phyloP scores from a whole-genome alignment of 2,113 vertebrate genomes.

The Aldabrachelys gigantea region DNA sequence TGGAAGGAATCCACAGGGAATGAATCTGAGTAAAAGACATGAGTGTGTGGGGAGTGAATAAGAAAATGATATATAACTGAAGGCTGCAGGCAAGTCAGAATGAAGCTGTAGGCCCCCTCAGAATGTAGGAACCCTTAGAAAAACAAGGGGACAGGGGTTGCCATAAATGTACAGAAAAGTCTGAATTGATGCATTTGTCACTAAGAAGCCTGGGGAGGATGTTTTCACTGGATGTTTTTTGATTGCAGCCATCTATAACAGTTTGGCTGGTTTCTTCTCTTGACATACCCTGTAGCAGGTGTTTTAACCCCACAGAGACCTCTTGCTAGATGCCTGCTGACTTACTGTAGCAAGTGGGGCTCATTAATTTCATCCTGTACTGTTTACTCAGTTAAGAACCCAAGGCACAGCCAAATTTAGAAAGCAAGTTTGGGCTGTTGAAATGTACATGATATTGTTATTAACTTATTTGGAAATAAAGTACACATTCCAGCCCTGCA shows the following conservation, averaged over 20 bases:
- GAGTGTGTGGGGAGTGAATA: not conserved
- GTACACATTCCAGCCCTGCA: not conserved
- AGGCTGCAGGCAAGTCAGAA: not conserved
- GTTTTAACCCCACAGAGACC: not conserved
- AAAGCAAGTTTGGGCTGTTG: not conserved
- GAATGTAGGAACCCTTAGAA: not conserved
- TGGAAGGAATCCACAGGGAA: not conserved
- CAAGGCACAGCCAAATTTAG: not conserved
- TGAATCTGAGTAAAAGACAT: not conserved
- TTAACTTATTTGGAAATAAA: not conserved
- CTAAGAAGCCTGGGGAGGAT: not conserved
- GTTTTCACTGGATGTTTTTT: not conserved
- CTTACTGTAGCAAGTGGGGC: not conserved
- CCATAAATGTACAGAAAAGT: not conserved
- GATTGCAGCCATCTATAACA: not conserved
- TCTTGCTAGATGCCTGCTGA: not conserved
- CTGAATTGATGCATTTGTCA: not conserved
- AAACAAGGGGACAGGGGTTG: not conserved
- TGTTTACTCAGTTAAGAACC: not conserved
- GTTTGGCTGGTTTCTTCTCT: not conserved
- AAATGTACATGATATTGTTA: not conserved
- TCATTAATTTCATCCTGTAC: not conserved
- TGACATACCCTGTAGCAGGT: not conserved
- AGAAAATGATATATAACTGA: not conserved
- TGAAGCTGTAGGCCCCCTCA: not conserved